Evolutionary conservation across 2,888 invertebrate species (phyloP).

Genomic region (Anodontia alba): DNA sequence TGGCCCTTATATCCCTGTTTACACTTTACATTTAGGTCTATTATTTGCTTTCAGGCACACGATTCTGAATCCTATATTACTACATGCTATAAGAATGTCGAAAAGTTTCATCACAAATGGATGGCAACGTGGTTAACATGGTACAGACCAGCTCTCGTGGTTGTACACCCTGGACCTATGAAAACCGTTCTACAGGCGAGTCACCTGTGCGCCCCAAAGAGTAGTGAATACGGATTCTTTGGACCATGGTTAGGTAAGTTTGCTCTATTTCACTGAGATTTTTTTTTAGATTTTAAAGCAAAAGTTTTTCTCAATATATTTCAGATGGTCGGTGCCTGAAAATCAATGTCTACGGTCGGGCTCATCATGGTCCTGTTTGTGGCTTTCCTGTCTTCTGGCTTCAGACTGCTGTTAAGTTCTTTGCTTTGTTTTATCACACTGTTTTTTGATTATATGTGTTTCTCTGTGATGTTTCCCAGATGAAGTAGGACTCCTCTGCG

Average conservation of each 20-base stretch:
- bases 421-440: too few species aligned
- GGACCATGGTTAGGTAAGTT: neutral
- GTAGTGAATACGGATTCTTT: neutral
- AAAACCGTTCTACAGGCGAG: neutral
- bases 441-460: too few species aligned
- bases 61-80: neutral
- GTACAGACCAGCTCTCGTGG: neutral
- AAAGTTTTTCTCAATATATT: too few species aligned
- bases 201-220: neutral
- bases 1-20: neutral
- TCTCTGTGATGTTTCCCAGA: too few species aligned
- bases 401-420: too few species aligned
- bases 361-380: too few species aligned
- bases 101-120: neutral
- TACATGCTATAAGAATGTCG: neutral
- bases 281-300: too few species aligned
- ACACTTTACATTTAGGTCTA: neutral
- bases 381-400: too few species aligned
- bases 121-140: neutral
- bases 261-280: too few species aligned
- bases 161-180: neutral
- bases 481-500: too few species aligned
- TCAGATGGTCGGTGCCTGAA: too few species aligned
- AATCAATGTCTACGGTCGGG: too few species aligned
- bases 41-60: neutral